Conservation (phyloP, 2,888 invertebrate genomes). For the Stenodera caucasica region DNA sequence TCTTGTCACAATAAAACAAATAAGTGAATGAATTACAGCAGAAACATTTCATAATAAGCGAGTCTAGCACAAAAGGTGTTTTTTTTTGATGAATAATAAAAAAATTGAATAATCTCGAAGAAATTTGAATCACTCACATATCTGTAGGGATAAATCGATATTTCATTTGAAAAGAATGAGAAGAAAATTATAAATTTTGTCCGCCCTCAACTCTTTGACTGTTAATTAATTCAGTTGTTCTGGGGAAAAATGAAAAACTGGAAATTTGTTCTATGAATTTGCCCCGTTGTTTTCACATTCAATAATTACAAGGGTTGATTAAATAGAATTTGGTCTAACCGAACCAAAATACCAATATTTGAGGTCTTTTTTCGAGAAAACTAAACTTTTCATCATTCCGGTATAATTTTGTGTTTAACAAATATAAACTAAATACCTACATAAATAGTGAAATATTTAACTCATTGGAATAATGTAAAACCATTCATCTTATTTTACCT, state of each 20-base stretch:
- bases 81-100: background rate
- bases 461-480: slow-evolving; percentile 1
- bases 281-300: too few species aligned
- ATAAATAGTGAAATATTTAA: background rate
- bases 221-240: too few species aligned
- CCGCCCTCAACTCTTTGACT: too few species aligned
- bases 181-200: too few species aligned
- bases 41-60: background rate
- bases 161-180: too few species aligned
- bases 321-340: too few species aligned
- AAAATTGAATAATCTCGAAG: too few species aligned
- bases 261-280: too few species aligned
- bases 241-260: too few species aligned
- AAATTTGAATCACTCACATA: too few species aligned
- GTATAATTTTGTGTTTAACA: background rate
- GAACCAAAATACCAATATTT: background rate
- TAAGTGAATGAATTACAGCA: background rate
- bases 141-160: too few species aligned
- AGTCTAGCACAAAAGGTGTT: background rate
- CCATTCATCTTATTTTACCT: slow-evolving; percentile 14
- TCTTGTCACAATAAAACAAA: background rate
- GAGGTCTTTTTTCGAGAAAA: background rate
- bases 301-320: too few species aligned
- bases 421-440: slow-evolving; percentile 3
- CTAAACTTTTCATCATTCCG: background rate